Conservation (phyloP, 2,888 invertebrate genomes). For the Drosophila anomelani region DNA sequence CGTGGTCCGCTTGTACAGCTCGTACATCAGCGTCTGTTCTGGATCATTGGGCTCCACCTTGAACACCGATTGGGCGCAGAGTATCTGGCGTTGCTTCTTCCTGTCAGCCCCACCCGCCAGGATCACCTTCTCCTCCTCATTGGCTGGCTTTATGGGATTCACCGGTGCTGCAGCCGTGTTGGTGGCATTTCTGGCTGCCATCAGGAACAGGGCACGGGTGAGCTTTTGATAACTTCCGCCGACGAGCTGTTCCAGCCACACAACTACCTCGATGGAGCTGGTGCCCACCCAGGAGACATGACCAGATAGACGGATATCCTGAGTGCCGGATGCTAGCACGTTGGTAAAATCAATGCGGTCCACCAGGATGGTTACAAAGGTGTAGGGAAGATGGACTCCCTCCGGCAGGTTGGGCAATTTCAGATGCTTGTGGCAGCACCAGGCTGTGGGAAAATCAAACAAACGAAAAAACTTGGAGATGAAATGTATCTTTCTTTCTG, state of each 20-base stretch:
- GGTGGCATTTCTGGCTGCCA: constrained; percentile 89
- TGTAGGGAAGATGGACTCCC: constrained; percentile 86
- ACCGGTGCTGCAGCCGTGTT: constrained; percentile 87
- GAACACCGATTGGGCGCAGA: constrained; percentile 86
- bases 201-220: constrained; percentile 89
- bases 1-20: constrained; percentile 88
- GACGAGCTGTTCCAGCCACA: constrained; percentile 88
- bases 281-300: constrained; percentile 91
- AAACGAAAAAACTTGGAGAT: no score
- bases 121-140: constrained; percentile 87
- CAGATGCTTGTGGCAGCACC: constrained; percentile 89
- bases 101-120: constrained; percentile 87
- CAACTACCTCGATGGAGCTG: constrained; percentile 90
- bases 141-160: constrained; percentile 86
- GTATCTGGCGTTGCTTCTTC: constrained; percentile 85
- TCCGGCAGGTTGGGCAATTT: constrained; percentile 87
- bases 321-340: constrained; percentile 85
- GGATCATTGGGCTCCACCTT: constrained; percentile 88
- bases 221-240: constrained; percentile 86
- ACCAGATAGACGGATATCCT: constrained; percentile 89
- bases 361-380: constrained; percentile 90
- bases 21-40: constrained; percentile 89
- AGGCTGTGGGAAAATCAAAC: constrained; percentile 85
- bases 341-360: constrained; percentile 89
- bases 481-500: no score